Percentiles rank a stretch among this genome's conserved stretches.
Conservation (phyloP, 2,797 vertebrate genomes). For the Crocodylus rhombifer region DNA sequence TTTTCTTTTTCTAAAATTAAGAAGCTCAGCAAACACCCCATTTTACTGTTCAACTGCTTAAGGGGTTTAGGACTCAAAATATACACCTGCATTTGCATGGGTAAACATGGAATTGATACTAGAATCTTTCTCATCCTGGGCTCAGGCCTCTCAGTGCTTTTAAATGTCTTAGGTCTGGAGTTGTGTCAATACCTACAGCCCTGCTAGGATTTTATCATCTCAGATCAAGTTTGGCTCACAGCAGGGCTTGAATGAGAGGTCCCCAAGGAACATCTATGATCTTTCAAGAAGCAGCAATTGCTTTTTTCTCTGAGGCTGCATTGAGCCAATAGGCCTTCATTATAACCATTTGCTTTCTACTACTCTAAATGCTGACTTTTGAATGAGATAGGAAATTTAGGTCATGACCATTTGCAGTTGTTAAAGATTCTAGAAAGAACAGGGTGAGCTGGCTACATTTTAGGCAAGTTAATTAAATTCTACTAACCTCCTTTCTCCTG, state of each 20-base stretch:
- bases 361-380: not conserved
- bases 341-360: not conserved
- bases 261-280: not conserved
- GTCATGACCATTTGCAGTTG: not conserved
- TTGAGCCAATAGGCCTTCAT: not conserved
- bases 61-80: not conserved
- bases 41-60: not conserved
- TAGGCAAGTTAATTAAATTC: slow-evolving; percentile 40
- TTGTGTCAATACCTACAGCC: not conserved
- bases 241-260: not conserved
- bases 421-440: slow-evolving; percentile 22
- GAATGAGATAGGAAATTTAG: not conserved
- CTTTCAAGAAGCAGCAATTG: not conserved
- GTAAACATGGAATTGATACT: not conserved
- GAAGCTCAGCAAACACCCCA: not conserved
- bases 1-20: not conserved
- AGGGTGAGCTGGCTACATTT: not conserved
- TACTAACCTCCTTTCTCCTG: not conserved
- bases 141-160: not conserved
- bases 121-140: not conserved
- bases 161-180: not conserved
- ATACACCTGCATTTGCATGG: not conserved
- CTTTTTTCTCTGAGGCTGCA: not conserved
- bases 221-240: not conserved
- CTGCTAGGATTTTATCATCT: not conserved